Base-by-base conservation (phyloP, 1,140 invertebrate species). In the Meloidogyne hapla region DNA sequence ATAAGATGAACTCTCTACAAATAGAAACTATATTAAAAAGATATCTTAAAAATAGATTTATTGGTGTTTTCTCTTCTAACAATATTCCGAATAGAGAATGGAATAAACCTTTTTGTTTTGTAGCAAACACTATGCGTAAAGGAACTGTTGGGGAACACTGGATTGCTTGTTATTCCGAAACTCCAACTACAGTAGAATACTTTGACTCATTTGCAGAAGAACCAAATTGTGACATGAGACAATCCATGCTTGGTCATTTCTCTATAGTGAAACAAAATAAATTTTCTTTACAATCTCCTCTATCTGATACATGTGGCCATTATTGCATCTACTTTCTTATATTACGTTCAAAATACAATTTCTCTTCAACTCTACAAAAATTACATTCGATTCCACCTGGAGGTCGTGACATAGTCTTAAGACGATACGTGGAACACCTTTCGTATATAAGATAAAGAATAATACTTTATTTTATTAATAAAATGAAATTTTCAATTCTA, bases 1-100 rank as follows among this genome's bases (percentile, higher is more conserved):
- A 0, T 75, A 74, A 38, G 23, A 78, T 77, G 75, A 77, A 77
- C 40, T 63, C 69, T 42, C 21, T 64, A 1, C 13, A 64, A 23
- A 42, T 78, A 10, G 3, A 71, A 8, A 13, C 2, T 23, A 18
- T 78, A 18, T 23, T 77, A 21, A 28, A 40, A 15, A 75, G 61
- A 9, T 15, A 28, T 78, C 10, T 65, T 6, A 26, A 26, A 38
- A 79, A 77, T 25, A 18, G 26, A 21, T 77, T 77, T 77, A 40
- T 77, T 33, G 75, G 48, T 21, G 48, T 56, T 3, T 56, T 79
- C 25, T 21, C 74, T 12, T 62, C 75, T 9, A 21, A 77, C 15
- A 64, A 64, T 18, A 77, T 77, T 4, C 75, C 75, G 5, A 25
- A 61, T 23, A 25, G 33, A 25, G 1, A 10, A 10, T 61, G 15